Conservation (phyloP, 1,140 invertebrate species). For the Melitaea cinxia region DNA sequence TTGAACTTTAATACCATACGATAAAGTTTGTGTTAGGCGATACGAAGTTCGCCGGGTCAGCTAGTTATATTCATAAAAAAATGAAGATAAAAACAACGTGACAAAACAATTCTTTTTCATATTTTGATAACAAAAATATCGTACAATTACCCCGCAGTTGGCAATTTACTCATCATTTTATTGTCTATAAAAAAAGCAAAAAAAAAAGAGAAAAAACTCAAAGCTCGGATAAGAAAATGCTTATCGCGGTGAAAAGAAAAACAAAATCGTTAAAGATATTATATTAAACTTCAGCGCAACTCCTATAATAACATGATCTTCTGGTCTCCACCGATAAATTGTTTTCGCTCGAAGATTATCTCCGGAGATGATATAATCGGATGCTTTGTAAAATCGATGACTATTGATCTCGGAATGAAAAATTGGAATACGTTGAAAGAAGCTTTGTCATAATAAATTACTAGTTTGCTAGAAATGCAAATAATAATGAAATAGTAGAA, state of each 20-base stretch:
- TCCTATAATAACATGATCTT: not conserved
- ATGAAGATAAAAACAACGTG: too few relatives aligned
- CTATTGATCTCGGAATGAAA: not conserved
- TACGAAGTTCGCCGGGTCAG: too few relatives aligned
- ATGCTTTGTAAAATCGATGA: not conserved
- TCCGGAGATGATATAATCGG: not conserved
- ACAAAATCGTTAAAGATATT: not conserved
- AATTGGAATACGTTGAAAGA: too few relatives aligned
- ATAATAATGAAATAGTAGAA: too few relatives aligned
- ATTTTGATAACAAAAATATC: too few relatives aligned
- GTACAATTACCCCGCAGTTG: too few relatives aligned
- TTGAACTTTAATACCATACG: too few relatives aligned
- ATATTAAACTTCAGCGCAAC: not conserved
- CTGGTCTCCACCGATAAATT: not conserved
- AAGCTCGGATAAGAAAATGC: not conserved
- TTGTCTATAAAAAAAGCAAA: not conserved
- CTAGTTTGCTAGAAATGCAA: too few relatives aligned
- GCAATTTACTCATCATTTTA: not conserved
- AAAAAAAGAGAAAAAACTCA: not conserved
- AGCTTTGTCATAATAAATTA: too few relatives aligned
- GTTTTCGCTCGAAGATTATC: not conserved
- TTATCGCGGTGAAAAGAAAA: not conserved
- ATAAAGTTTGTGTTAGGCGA: too few relatives aligned
- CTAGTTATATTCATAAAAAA: too few relatives aligned
- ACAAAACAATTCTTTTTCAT: too few relatives aligned